Evolutionary conservation across 2,113 vertebrate genomes (phyloP).

Genomic region (Bettongia penicillata): DNA sequence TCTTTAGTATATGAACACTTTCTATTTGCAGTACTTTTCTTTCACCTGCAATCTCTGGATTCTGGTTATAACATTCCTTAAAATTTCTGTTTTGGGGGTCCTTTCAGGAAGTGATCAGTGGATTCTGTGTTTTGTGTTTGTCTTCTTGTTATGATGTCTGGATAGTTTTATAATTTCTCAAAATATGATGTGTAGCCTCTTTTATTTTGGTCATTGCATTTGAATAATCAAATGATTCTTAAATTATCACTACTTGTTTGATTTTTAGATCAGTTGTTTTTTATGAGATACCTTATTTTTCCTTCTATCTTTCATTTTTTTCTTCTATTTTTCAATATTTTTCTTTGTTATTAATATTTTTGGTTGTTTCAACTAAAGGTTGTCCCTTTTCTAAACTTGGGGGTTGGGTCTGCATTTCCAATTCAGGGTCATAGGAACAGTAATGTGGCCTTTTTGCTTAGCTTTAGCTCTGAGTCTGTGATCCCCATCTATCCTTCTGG

Average conservation of each 20-base stretch:
- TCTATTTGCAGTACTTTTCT: not conserved
- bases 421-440: too few relatives aligned
- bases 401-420: too few relatives aligned
- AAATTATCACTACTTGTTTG: not conserved
- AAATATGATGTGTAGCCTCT: not conserved
- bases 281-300: not conserved
- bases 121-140: not conserved
- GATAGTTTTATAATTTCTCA: not conserved
- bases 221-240: not conserved
- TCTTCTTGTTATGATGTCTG: not conserved
- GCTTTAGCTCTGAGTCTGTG: too few relatives aligned
- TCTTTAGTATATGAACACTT: not conserved
- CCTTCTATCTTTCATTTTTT: not conserved
- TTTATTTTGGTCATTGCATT: not conserved
- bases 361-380: not conserved
- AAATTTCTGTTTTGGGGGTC: not conserved
- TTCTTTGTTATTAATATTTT: not conserved
- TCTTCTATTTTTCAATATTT: not conserved
- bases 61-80: not conserved
- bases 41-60: not conserved
- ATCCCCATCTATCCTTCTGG: too few relatives aligned
- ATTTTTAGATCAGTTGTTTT: not conserved
- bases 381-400: too few relatives aligned
- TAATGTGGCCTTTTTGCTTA: too few relatives aligned
- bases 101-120: not conserved